These are phyloP conservation scores for Plagodis dolabraria DNA, from an alignment of 2,888 invertebrate genomes.

Conservation along the genomic window DNA sequence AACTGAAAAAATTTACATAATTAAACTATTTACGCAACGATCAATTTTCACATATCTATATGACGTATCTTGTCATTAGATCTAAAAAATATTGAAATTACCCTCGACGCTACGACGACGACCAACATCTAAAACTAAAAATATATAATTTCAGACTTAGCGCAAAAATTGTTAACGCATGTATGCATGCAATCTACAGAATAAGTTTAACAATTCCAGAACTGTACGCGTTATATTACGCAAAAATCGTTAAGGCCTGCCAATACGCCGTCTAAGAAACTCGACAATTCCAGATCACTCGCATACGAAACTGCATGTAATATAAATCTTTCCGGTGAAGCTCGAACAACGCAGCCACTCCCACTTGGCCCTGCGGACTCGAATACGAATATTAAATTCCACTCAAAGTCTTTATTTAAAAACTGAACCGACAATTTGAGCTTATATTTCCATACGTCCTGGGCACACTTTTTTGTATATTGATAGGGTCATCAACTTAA, in stretches of 20 bases:
- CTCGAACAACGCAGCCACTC: conserved; percentile 80
- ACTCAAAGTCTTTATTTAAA: conserved; percentile 78
- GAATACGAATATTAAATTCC: conserved; percentile 84
- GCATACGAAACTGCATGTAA: conserved; percentile 83
- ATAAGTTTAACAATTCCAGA: too few species aligned
- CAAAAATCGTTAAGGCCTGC: background rate
- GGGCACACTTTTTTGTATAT: conserved; percentile 57
- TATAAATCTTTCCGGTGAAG: conserved; percentile 85
- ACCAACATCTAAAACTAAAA: too few species aligned
- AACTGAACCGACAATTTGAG: conserved; percentile 66
- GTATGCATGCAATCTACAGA: too few species aligned
- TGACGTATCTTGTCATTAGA: too few species aligned
- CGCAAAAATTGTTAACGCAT: too few species aligned
- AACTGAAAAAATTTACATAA: too few species aligned
- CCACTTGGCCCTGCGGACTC: conserved; percentile 76
- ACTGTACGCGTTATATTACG: background rate
- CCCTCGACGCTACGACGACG: too few species aligned
- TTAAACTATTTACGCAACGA: too few species aligned
- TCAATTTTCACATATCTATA: too few species aligned
- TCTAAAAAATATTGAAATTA: too few species aligned
- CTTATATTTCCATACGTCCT: conserved; percentile 63
- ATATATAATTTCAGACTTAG: too few species aligned
- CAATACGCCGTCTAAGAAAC: conserved; percentile 4
- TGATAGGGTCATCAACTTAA: conserved; percentile 14
- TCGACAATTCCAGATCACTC: conserved; percentile 83